Percentiles rank a stretch among this genome's conserved stretches.
These are phyloP conservation scores for Tetragnatha montana DNA, from an alignment of 2,888 invertebrate species.

Conservation along the genomic window DNA sequence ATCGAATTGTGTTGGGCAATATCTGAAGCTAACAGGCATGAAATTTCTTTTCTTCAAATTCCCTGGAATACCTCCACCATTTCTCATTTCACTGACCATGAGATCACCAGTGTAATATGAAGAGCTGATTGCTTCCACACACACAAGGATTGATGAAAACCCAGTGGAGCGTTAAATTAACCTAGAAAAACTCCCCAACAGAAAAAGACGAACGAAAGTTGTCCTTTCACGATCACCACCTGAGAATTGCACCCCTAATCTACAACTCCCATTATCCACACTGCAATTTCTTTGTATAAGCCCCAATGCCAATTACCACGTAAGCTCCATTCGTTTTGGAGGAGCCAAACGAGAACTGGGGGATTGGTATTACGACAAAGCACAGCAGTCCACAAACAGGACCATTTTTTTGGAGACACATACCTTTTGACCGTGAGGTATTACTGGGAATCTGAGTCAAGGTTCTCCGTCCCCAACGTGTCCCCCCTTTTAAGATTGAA, in stretches of 20 bases:
- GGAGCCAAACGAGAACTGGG: background rate
- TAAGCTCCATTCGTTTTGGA: constrained; percentile 8
- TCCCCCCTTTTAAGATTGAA: constrained; percentile 6
- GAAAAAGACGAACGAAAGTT: background rate
- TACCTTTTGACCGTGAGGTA: constrained; percentile 29
- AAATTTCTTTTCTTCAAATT: background rate
- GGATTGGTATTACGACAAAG: constrained; percentile 4
- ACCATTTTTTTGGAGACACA: constrained; percentile 13
- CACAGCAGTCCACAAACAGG: background rate
- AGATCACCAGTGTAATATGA: background rate
- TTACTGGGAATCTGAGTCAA: constrained; percentile 17
- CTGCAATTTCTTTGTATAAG: constrained; percentile 8
- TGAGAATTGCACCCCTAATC: constrained; percentile 17
- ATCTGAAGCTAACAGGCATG: background rate
- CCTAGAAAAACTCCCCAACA: constrained; percentile 5
- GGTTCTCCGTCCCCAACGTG: constrained; percentile 1
- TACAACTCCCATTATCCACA: constrained; percentile 14
- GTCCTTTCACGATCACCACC: constrained; percentile 7
- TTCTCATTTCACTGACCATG: background rate
- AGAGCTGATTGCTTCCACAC: background rate
- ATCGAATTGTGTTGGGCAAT: too few species aligned
- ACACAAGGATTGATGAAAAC: constrained; percentile 5
- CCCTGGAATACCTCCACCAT: background rate
- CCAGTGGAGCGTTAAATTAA: background rate
- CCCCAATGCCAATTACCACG: constrained; percentile 16